Evolutionary conservation across 2,888 invertebrate genomes (phyloP).

Genomic region (Anthrax anthrax): DNA sequence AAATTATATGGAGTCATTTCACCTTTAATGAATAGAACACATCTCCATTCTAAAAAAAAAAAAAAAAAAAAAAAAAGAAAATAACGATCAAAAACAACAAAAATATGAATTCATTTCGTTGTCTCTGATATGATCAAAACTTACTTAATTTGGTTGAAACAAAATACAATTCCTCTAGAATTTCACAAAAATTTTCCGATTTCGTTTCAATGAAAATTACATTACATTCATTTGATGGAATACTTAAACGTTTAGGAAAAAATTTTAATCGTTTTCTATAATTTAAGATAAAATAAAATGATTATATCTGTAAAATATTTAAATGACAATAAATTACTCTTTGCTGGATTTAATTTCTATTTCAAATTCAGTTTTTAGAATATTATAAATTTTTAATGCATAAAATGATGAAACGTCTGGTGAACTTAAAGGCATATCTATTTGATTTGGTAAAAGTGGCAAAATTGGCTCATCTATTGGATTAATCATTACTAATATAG

Average conservation of each 20-base stretch:
- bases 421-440: slow-evolving; percentile 2
- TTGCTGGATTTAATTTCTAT: background rate
- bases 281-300: no score
- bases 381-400: slow-evolving; percentile 4
- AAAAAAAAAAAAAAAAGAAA: no score
- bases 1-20: slow-evolving; percentile 3
- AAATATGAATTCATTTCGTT: no score
- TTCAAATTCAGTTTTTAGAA: background rate
- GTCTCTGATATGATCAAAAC: background rate
- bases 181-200: background rate
- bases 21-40: background rate
- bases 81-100: no score
- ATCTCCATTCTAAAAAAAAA: background rate
- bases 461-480: background rate
- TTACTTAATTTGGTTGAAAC: background rate
- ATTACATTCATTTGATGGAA: background rate
- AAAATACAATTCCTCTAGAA: slow-evolving; percentile 3
- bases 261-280: background rate
- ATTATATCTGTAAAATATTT: no score
- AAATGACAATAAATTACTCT: background rate
- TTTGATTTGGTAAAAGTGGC: background rate
- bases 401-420: slow-evolving; percentile 2
- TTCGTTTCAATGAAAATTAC: background rate
- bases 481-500: background rate
- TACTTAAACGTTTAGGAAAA: background rate